Evolutionary conservation across 30 jellyfish, hydroid and myxozoan species (phyloP), one percentile per base, ranked within the genome.

Genomic region (Sanderia malayensis): DNA sequence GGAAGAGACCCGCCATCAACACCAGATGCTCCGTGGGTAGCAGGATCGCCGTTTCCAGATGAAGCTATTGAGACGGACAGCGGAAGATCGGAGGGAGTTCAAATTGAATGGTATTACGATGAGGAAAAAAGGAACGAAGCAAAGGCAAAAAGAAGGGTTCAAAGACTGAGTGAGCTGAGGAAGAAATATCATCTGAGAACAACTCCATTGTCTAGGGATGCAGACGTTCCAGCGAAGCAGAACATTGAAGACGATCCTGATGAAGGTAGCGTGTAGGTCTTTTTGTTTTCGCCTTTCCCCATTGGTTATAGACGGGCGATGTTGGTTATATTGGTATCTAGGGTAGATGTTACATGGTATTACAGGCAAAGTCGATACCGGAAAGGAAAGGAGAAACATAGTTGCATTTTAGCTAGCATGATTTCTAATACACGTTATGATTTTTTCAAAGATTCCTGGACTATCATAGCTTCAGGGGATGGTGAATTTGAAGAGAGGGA

Each of bases 11-110:
- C 93, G 6, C 93, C 86, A 11, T 41, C 65, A 18, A 82, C 81
- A n/a, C 89, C 97, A 31, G 97, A 89, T 57, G 87, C 95, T 21
- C 95, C 97, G 17, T 89, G 97, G 97, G 61, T 58, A 0, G 89
- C 95, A 19, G 95, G 84, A 1, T 58, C 93, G 30, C 83, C 93
- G 13, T 47, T 58, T 68, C 75, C 65, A 25, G 81, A 67, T 25
- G 93, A 89, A 37, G 69, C 80, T 1, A 86, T 68, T 18, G 87
- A 61, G 34, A 46, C 90, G 21, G 92, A 83, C 47, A n/a, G n/a
- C n/a, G n/a, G n/a, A n/a, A n/a, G n/a, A n/a, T n/a, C n/a, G n/a
- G n/a, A n/a, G n/a, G 79, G 72, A 13, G 83, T 33, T 31, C 96
- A 83, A 2, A 30, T 44, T 2, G 86, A 63, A 29, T 81, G 84